Conservation (phyloP, 35 echinoderm and acorn worm genomes). For the Heliocidaris tuberculata region DNA sequence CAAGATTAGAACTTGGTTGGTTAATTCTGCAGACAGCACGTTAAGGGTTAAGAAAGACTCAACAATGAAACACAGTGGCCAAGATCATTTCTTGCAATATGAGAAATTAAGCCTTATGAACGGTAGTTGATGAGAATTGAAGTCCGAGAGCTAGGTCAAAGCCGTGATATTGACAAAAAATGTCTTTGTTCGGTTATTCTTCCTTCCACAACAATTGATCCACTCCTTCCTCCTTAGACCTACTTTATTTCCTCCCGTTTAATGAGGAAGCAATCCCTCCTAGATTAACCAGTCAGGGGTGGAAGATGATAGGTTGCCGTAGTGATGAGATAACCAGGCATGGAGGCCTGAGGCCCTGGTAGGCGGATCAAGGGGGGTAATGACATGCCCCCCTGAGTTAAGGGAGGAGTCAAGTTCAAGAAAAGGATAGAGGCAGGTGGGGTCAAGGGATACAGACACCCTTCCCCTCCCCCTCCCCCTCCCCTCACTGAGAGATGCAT, state of each 20-base stretch:
- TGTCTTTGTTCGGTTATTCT: slow-evolving; percentile 11
- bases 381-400: no score
- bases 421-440: no score
- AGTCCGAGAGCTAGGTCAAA: neutral
- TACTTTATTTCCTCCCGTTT: neutral
- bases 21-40: neutral
- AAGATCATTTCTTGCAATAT: neutral
- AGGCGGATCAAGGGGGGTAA: neutral
- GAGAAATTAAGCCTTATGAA: neutral
- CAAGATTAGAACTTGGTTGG: neutral
- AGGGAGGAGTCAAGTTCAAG: no score
- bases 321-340: slow-evolving; percentile 42
- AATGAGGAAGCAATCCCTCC: slow-evolving; percentile 7
- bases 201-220: neutral
- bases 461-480: no score
- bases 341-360: neutral
- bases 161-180: neutral
- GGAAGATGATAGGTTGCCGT: slow-evolving; percentile 3
- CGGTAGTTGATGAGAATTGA: neutral
- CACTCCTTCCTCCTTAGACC: slow-evolving; percentile 1
- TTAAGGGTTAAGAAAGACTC: neutral
- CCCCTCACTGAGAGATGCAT: no score
- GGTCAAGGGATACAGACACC: no score
- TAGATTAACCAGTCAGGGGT: neutral
- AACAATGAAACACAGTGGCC: neutral